Conservation (phyloP, 2,888 invertebrate genomes). For the Meteorus colon region DNA sequence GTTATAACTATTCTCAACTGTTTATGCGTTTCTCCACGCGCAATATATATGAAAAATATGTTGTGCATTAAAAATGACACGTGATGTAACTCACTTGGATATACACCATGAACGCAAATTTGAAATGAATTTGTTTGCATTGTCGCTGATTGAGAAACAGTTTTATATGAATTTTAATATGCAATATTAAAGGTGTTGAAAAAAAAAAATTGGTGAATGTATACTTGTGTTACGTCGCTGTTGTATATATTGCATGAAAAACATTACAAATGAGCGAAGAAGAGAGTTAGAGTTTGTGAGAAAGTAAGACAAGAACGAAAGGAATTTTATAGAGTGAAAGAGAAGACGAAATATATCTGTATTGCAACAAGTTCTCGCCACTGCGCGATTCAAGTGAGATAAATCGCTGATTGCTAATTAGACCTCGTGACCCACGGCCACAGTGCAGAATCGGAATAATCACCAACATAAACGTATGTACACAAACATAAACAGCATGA, state of each 20-base stretch:
- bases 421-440: slow-evolving; percentile 57
- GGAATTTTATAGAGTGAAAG: slow-evolving; percentile 16
- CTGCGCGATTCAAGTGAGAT: slow-evolving; percentile 60
- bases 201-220: slow-evolving; percentile 31
- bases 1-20: too few relatives aligned
- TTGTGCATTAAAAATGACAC: too few relatives aligned
- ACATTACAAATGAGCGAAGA: slow-evolving; percentile 9
- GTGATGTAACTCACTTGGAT: too few relatives aligned
- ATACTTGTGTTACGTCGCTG: slow-evolving; percentile 37
- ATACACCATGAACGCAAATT: neutral
- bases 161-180: slow-evolving; percentile 9
- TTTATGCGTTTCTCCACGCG: too few relatives aligned
- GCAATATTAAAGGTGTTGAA: neutral
- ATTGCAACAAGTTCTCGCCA: slow-evolving; percentile 52
- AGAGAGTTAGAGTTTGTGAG: slow-evolving; percentile 1
- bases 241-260: slow-evolving; percentile 24
- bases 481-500: neutral
- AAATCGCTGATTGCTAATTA: slow-evolving; percentile 70
- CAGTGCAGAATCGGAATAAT: slow-evolving; percentile 11
- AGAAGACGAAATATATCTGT: slow-evolving; percentile 30
- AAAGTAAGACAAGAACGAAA: slow-evolving; percentile 1
- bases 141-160: slow-evolving; percentile 37
- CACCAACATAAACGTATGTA: slow-evolving; percentile 13
- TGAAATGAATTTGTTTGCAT: slow-evolving; percentile 1
- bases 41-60: too few relatives aligned